Evolutionary conservation across 53 echinoderm and acorn worm species (phyloP), one percentile per base, ranked within the genome.

Genomic region (Antedon mediterranea): DNA sequence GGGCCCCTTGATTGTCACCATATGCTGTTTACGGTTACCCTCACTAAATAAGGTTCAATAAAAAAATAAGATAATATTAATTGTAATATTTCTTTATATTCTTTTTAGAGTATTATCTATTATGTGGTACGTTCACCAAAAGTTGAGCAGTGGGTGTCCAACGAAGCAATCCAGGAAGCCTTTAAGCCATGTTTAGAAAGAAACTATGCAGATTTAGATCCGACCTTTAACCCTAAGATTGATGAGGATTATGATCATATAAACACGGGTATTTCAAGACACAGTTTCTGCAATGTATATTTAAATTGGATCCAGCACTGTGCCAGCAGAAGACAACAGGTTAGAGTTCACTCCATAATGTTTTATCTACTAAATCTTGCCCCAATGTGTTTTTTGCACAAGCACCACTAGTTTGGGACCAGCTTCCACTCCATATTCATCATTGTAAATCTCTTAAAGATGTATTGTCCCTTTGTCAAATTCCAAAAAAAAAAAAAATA

Each of bases 171-270:
- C 71, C 84, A 84, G 28, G 88, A 90, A 32, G 89, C 93, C 28
- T 80, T 93, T 14, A 78, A 84, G 71, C 77, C 81, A 34, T 84
- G 89, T 73, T 83, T 83, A 3, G 88, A 82, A 29, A 87, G 85
- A 73, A 81, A 84, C 79, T 98, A 98, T 78, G 88, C 88, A 28
- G 98, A 98, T 86, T 90, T 91, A 76, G 98, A 98, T 80, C 93
- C 90, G 75, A 98, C 98, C 82, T 98, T 93, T 79, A 93, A 85
- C 82, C 98, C 90, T n/a, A 98, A 93, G 83, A 93, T 98, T 27
- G 98, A 98, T 72, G 98, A 98, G 44, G 98, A 98, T 79, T 98
- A 89, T 31, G 93, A 93, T 80, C 85, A 77, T 29, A 34, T 86
- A 33, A 81, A 85, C 78, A 82, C 79, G 26, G 93, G 98, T 14